A percentile compares a stretch with the other conserved stretches of the same genome.
Evolutionary conservation across 1,140 invertebrate genomes (phyloP).

Genomic region (Stenopsyche tienmushanensis): DNA sequence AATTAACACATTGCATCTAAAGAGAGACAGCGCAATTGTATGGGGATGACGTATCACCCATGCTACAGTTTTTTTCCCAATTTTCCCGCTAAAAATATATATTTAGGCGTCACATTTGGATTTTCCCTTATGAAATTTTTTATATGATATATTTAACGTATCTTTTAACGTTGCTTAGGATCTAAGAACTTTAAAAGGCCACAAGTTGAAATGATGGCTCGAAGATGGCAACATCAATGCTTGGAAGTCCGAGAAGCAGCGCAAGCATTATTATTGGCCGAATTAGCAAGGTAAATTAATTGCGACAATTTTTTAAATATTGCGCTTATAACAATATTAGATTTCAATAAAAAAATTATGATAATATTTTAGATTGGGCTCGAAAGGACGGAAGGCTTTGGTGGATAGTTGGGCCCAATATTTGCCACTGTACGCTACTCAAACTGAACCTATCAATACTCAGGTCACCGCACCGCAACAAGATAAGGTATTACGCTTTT

Average conservation of each 20-base stretch:
- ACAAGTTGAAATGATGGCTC: constrained; percentile 94
- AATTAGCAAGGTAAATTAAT: constrained; percentile 69
- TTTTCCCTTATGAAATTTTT: neutral
- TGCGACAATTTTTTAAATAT: neutral
- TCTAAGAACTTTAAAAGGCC: constrained; percentile 85
- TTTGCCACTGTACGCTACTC: constrained; percentile 83
- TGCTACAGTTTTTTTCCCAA: too few relatives aligned
- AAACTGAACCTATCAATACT: constrained; percentile 67
- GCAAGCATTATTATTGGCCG: constrained; percentile 92
- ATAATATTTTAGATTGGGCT: constrained; percentile 66
- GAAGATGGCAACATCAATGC: constrained; percentile 98
- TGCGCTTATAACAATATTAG: neutral
- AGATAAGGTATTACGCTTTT: constrained; percentile 27
- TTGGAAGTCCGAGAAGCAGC: constrained; percentile 95
- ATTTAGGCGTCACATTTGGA: neutral
- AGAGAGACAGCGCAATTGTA: too few relatives aligned
- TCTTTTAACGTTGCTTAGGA: constrained; percentile 54
- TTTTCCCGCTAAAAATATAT: too few relatives aligned
- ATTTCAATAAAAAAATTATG: neutral
- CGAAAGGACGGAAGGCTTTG: constrained; percentile 86
- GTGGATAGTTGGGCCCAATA: constrained; percentile 96
- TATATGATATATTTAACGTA: neutral
- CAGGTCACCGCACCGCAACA: constrained; percentile 57
- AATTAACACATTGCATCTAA: too few relatives aligned
- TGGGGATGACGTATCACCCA: too few relatives aligned